Percentiles rank a stretch among this genome's conserved stretches.
phyloP scores from a whole-genome alignment of 2,113 vertebrate genomes.

The Vulpes lagopus region DNA sequence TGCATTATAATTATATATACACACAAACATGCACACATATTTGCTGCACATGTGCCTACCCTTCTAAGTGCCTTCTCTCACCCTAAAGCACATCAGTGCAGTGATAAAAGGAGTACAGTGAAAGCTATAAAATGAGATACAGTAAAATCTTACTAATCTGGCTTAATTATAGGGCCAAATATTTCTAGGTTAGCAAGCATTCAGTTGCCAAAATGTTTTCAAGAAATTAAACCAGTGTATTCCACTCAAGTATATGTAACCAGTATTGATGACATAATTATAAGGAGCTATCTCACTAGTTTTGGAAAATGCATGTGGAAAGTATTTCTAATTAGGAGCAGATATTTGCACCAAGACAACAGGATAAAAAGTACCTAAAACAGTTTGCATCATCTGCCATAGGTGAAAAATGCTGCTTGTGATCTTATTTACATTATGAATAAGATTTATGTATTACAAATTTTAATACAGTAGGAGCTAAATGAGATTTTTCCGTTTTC shows the following conservation, averaged over 20 bases:
- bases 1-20: not conserved
- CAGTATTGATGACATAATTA: constrained; percentile 24
- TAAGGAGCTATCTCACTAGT: not conserved
- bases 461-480: not conserved
- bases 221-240: not conserved
- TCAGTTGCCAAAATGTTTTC: not conserved
- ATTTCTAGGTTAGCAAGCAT: constrained; percentile 42
- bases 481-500: not conserved
- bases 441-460: not conserved
- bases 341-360: not conserved
- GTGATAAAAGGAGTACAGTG: not conserved
- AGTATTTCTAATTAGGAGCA: constrained; percentile 45
- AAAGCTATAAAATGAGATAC: not conserved
- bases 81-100: not conserved
- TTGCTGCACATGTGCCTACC: constrained; percentile 27
- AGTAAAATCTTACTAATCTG: constrained; percentile 21
- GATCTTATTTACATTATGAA: not conserved
- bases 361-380: not conserved
- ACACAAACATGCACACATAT: not conserved
- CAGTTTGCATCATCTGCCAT: not conserved
- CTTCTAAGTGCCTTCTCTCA: not conserved
- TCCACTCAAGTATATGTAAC: not conserved
- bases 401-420: not conserved
- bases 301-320: constrained; percentile 24
- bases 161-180: not conserved